Conservation (phyloP, 2,888 invertebrate species). For the Mesoligia furuncula region DNA sequence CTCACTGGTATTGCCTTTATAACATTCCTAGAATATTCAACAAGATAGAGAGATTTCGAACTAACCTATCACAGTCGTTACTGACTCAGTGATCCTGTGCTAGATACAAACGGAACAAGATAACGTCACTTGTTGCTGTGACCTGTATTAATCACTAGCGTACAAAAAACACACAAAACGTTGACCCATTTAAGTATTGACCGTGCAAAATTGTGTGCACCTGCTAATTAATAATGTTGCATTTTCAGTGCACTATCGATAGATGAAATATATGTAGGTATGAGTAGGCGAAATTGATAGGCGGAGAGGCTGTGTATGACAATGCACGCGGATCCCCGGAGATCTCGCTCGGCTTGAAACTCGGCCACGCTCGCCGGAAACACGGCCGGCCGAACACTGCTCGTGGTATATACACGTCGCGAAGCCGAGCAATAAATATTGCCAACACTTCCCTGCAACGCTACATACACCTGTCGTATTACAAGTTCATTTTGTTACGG, state of each 20-base stretch:
- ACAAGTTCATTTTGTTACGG: slow-evolving; percentile 49
- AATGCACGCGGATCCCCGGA: slow-evolving; percentile 77
- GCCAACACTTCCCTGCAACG: slow-evolving; percentile 54
- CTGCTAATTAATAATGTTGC: slow-evolving; percentile 54
- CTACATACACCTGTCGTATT: slow-evolving; percentile 27
- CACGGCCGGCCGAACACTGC: slow-evolving; percentile 71
- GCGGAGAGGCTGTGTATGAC: slow-evolving; percentile 69
- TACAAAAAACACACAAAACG: slow-evolving; percentile 52
- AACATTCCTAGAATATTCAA: slow-evolving; percentile 33
- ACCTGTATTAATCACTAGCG: slow-evolving; percentile 50
- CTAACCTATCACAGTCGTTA: slow-evolving; percentile 10
- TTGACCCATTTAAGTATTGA: slow-evolving; percentile 62
- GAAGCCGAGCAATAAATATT: slow-evolving; percentile 62
- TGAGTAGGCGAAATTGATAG: slow-evolving; percentile 63
- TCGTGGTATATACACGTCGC: slow-evolving; percentile 52
- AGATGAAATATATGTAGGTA: slow-evolving; percentile 40
- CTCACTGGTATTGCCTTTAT: slow-evolving; percentile 13
- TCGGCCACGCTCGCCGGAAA: slow-evolving; percentile 80
- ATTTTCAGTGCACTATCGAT: slow-evolving; percentile 47
- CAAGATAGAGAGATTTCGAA: slow-evolving; percentile 26
- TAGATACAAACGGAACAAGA: slow-evolving; percentile 42
- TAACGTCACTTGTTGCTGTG: slow-evolving; percentile 57
- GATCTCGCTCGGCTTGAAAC: slow-evolving; percentile 80
- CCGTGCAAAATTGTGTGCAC: slow-evolving; percentile 44
- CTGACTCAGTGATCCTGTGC: slow-evolving; percentile 29